phyloP scores from a whole-genome alignment of 2,797 vertebrate genomes.

The Falco biarmicus region DNA sequence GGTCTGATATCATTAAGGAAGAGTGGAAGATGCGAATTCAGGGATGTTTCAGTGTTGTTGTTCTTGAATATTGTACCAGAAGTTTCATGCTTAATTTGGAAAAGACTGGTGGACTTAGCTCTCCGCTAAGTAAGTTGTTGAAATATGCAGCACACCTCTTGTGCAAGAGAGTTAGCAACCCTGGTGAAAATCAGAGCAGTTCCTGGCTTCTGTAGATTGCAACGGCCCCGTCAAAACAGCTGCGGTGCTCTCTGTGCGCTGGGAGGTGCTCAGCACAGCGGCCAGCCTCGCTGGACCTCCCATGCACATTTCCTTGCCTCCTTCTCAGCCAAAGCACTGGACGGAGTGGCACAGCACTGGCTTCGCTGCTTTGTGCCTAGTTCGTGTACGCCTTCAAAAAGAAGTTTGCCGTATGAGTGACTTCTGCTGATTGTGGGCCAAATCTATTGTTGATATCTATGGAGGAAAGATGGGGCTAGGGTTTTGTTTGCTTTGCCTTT shows the following conservation, averaged over 20 bases:
- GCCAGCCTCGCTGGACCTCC: not conserved
- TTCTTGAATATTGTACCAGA: not conserved
- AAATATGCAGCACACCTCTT: not conserved
- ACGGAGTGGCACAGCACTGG: not conserved
- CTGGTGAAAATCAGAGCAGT: not conserved
- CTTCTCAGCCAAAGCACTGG: not conserved
- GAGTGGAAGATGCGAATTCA: not conserved
- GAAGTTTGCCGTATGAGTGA: not conserved
- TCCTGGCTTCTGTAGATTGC: not conserved
- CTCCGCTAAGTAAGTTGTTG: not conserved
- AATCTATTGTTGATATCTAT: not conserved
- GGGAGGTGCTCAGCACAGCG: not conserved
- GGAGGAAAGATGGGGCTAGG: not conserved
- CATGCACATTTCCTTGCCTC: rapidly evolving
- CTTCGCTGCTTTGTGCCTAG: not conserved
- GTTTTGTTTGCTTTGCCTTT: not conserved
- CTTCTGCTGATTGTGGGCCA: not conserved
- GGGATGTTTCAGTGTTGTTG: not conserved
- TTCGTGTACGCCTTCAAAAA: not conserved
- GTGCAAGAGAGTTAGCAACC: not conserved
- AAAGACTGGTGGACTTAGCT: not conserved
- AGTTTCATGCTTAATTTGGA: not conserved
- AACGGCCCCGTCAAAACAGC: not conserved
- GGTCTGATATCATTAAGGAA: not conserved
- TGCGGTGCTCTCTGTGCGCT: not conserved